Conservation (phyloP, 2,888 invertebrate species). For the Gandaritis pyraliata region DNA sequence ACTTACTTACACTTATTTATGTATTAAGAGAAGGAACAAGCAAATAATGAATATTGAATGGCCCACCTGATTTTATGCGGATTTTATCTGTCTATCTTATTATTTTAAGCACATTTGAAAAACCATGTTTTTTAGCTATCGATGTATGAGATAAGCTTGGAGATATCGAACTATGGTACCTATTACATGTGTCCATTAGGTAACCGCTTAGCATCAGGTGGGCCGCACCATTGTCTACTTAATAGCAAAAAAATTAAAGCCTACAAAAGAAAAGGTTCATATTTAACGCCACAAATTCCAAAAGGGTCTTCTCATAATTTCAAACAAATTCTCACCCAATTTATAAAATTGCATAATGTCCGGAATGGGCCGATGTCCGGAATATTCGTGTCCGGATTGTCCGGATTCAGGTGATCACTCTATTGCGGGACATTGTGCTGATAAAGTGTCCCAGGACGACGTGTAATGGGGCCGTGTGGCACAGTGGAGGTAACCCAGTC, state of each 20-base stretch:
- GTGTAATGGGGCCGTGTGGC: conserved; percentile 5
- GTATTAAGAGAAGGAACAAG: no score
- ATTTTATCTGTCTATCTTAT: no score
- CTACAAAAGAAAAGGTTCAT: background rate
- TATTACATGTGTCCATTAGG: no score
- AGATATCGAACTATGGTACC: no score
- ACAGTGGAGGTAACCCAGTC: conserved; percentile 1
- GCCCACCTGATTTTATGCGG: no score
- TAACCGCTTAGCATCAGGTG: no score
- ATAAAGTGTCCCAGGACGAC: conserved; percentile 26
- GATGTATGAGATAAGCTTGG: no score
- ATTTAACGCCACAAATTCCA: conserved; percentile 1
- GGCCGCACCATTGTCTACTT: no score
- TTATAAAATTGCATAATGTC: conserved; percentile 17
- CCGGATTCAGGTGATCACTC: conserved; percentile 25
- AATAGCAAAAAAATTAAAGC: background rate
- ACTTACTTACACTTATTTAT: no score
- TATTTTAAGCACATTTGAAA: no score
- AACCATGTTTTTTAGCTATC: no score
- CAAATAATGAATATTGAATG: no score
- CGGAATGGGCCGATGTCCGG: background rate
- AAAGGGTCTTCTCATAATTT: conserved; percentile 6
- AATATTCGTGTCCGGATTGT: background rate
- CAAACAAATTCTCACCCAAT: conserved; percentile 25
- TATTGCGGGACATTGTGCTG: conserved; percentile 22